Conservation (phyloP, 2,888 invertebrate species). For the Eupithecia abbreviata region DNA sequence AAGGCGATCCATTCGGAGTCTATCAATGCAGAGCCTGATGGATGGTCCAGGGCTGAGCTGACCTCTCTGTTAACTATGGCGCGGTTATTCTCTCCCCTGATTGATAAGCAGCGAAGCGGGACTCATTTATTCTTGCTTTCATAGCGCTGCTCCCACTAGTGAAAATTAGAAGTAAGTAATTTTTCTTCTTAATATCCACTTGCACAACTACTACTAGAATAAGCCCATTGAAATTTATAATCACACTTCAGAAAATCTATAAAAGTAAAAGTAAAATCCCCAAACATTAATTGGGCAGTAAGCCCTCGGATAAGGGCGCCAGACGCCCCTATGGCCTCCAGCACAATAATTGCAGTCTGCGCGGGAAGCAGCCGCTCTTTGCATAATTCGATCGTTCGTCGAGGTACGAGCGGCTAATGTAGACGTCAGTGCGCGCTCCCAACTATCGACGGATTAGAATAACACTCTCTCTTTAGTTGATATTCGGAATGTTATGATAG, state of each 20-base stretch:
- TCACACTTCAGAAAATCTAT: background rate
- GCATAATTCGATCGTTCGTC: conserved; percentile 26
- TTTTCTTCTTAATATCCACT: no score
- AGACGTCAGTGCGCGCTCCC: conserved; percentile 7
- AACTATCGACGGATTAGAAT: conserved; percentile 8
- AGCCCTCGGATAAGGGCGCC: conserved; percentile 9
- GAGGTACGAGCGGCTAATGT: background rate
- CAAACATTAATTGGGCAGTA: background rate
- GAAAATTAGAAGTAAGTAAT: no score
- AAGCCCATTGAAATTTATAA: background rate
- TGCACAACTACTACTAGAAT: background rate
- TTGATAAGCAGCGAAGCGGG: no score
- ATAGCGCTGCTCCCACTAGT: no score
- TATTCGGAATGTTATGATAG: background rate
- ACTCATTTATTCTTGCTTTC: no score
- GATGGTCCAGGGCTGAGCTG: no score
- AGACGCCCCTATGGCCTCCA: conserved; percentile 18
- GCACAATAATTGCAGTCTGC: conserved; percentile 28
- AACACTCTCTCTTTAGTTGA: background rate
- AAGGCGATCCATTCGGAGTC: no score
- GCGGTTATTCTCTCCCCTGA: no score
- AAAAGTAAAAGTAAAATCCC: background rate
- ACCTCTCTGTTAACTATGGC: no score
- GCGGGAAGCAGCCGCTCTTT: conserved; percentile 27
- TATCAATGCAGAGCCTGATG: no score